Conservation (phyloP, 37 sponge, comb jelly and placozoan species). For the Trichoplax adhaerens region DNA sequence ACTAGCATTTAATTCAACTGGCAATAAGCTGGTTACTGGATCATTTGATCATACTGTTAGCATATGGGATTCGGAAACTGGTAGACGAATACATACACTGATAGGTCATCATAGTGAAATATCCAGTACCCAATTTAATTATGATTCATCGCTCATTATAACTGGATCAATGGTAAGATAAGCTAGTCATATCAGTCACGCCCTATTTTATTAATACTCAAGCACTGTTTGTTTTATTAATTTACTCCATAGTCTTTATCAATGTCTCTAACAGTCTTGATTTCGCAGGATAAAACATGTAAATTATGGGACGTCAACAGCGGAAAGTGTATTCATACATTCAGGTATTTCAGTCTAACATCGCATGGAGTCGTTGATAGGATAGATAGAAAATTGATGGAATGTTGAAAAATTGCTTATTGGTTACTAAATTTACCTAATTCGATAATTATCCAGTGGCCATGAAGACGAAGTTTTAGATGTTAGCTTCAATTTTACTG, state of each 20-base stretch:
- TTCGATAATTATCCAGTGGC: slow-evolving; percentile 17
- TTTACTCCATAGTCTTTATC: too few relatives aligned
- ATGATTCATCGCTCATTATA: slow-evolving; percentile 56
- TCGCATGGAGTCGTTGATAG: slow-evolving; percentile 38
- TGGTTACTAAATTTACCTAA: too few relatives aligned
- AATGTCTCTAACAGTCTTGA: too few relatives aligned
- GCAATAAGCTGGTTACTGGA: slow-evolving; percentile 61
- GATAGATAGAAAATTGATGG: slow-evolving; percentile 17
- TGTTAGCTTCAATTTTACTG: slow-evolving; percentile 71
- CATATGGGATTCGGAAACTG: slow-evolving; percentile 68
- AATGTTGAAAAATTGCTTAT: neutral
- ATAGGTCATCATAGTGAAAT: slow-evolving; percentile 85
- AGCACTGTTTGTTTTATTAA: too few relatives aligned
- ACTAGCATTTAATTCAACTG: slow-evolving; percentile 52
- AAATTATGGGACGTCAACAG: slow-evolving; percentile 60
- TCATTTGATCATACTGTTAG: slow-evolving; percentile 89
- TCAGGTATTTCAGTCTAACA: neutral
- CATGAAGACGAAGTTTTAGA: slow-evolving; percentile 93
- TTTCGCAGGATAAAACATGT: slow-evolving; percentile 57
- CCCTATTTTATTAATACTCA: too few relatives aligned
- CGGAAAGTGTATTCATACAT: slow-evolving; percentile 2
- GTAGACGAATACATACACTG: slow-evolving; percentile 46
- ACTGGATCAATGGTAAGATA: slow-evolving; percentile 58
- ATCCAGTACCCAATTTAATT: slow-evolving; percentile 75
- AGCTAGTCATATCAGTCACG: too few relatives aligned